Conservation (phyloP, 2,113 vertebrate genomes). For the Patagioenas fasciata region DNA sequence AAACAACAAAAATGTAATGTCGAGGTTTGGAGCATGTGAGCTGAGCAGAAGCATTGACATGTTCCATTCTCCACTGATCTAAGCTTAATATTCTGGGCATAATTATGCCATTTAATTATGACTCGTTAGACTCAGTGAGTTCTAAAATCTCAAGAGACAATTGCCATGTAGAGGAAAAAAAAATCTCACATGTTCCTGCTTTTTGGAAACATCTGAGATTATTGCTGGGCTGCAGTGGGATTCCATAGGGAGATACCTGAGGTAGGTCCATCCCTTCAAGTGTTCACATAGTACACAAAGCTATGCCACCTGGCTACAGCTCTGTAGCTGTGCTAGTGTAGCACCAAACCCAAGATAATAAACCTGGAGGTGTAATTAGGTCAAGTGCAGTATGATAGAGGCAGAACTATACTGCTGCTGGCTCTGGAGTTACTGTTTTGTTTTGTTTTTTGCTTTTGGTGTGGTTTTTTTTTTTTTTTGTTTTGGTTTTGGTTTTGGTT, state of each 20-base stretch:
- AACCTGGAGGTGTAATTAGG: neutral
- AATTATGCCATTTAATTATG: neutral
- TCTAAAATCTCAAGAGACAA: neutral
- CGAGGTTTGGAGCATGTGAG: neutral
- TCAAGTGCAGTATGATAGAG: neutral
- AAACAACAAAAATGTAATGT: neutral
- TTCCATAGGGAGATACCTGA: neutral
- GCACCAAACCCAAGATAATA: neutral
- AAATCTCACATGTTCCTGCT: neutral
- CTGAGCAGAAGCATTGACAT: neutral
- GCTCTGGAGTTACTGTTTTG: neutral
- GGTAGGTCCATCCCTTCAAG: too few relatives aligned
- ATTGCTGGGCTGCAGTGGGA: neutral
- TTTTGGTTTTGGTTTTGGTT: too few relatives aligned
- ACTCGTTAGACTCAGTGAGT: neutral
- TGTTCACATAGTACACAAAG: neutral
- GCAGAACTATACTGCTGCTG: neutral
- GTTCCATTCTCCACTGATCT: neutral
- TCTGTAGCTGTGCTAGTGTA: fast-evolving
- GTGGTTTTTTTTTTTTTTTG: too few relatives aligned
- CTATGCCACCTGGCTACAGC: fast-evolving
- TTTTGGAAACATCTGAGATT: neutral
- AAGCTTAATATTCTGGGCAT: neutral
- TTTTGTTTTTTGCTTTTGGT: too few relatives aligned
- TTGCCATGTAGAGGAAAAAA: neutral